Percentiles rank a stretch among this genome's conserved stretches.
Evolutionary conservation across 2,113 vertebrate species (phyloP).

Genomic region (Cephalopholis sonnerati): DNA sequence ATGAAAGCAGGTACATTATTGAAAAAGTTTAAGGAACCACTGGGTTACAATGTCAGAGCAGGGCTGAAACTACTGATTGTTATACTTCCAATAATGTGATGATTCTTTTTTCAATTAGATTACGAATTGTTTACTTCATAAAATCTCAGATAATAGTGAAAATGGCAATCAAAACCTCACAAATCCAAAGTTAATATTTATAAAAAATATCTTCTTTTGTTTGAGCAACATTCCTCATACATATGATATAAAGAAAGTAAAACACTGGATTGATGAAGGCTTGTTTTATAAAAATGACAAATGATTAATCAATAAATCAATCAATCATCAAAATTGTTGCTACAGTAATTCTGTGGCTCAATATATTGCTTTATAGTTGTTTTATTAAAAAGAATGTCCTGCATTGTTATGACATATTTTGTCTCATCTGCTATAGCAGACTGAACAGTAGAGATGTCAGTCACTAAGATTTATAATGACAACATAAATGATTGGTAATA

Average conservation of each 20-base stretch:
- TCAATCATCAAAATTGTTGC: background rate
- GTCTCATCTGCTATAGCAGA: background rate
- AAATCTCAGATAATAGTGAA: background rate
- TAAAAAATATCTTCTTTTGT: background rate
- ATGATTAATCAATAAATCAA: background rate
- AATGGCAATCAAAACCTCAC: background rate
- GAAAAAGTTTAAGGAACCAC: no score
- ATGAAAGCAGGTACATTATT: no score
- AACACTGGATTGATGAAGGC: background rate
- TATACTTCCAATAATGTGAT: background rate
- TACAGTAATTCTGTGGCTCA: background rate
- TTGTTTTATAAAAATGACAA: background rate
- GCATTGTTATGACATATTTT: background rate
- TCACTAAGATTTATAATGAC: background rate
- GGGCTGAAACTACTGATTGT: background rate
- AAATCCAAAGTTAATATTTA: background rate
- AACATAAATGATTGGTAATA: background rate
- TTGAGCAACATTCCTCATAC: background rate
- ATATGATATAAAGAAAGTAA: no score
- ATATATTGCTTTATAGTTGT: background rate
- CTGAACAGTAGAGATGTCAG: background rate
- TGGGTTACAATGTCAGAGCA: background rate
- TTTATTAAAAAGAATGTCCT: background rate
- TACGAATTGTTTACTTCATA: background rate
- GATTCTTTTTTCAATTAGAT: background rate